Evolutionary conservation across 2,888 invertebrate species (phyloP).

Genomic region (Tetramorium bicarinatum): DNA sequence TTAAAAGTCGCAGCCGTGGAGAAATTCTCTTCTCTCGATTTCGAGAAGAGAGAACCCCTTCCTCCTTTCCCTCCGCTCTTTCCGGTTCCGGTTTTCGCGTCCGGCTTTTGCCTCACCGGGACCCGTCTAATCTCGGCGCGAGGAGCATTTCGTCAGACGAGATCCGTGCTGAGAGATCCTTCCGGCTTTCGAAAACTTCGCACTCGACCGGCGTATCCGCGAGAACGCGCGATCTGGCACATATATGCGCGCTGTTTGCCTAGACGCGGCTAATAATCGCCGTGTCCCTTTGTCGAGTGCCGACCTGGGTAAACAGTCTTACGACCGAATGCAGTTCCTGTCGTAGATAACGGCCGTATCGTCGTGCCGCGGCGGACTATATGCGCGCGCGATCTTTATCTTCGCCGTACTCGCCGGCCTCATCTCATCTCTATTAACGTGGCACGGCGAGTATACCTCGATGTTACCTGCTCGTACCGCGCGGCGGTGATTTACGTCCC

Average conservation of each 20-base stretch:
- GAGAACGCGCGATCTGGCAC: conserved; percentile 46
- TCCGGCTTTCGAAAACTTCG: conserved; percentile 33
- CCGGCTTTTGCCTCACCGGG: not conserved
- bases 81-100: conserved; percentile 2
- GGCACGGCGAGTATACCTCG: not conserved
- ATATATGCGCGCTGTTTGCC: conserved; percentile 36
- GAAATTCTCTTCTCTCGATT: not conserved
- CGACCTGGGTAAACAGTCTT: conserved; percentile 51
- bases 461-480: not conserved
- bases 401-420: not conserved
- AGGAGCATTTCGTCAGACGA: not conserved
- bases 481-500: conserved; percentile 31
- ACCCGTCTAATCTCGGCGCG: conserved; percentile 15
- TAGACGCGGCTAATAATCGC: conserved; percentile 49
- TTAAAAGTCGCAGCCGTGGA: not conserved
- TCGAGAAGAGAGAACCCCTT: conserved; percentile 1
- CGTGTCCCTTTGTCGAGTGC: conserved; percentile 52
- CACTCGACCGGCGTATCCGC: not conserved
- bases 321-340: conserved; percentile 55
- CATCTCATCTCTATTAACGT: conserved; percentile 45
- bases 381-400: conserved; percentile 43
- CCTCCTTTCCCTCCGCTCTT: not conserved
- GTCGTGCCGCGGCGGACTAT: conserved; percentile 21
- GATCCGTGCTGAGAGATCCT: not conserved
- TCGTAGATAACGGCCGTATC: conserved; percentile 41